Percentiles rank a stretch among this genome's conserved stretches.
Evolutionary conservation across 2,888 invertebrate genomes (phyloP).

Genomic region (Drosophila sordidula): DNA sequence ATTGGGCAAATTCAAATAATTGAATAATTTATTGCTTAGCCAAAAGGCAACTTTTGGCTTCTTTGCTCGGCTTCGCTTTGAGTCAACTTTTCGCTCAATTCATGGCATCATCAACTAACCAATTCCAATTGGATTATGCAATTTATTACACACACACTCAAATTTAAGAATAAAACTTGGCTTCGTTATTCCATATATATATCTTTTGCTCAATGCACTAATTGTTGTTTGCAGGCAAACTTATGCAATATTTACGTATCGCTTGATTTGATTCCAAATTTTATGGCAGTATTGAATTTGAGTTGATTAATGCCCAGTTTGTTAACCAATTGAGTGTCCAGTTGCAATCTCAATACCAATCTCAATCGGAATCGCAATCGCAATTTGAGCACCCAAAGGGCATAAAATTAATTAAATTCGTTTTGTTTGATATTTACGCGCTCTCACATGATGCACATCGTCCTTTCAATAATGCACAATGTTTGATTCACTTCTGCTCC

Average conservation of each 20-base stretch:
- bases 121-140: slow-evolving; percentile 41
- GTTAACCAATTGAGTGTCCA: slow-evolving; percentile 63
- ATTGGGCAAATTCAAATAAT: slow-evolving; percentile 67
- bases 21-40: slow-evolving; percentile 72
- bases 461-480: slow-evolving; percentile 66
- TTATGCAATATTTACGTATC: slow-evolving; percentile 60
- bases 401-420: slow-evolving; percentile 72
- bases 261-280: slow-evolving; percentile 57
- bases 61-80: slow-evolving; percentile 27
- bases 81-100: slow-evolving; percentile 31
- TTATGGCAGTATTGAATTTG: slow-evolving; percentile 34
- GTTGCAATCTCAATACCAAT: slow-evolving; percentile 1
- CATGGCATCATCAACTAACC: slow-evolving; percentile 18
- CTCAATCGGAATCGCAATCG: background rate
- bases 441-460: slow-evolving; percentile 31
- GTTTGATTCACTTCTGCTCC: slow-evolving; percentile 47
- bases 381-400: slow-evolving; percentile 26
- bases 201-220: slow-evolving; percentile 24
- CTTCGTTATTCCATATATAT: slow-evolving; percentile 3
- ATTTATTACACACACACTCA: slow-evolving; percentile 43
- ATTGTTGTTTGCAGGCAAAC: slow-evolving; percentile 30
- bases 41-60: slow-evolving; percentile 56
- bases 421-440: slow-evolving; percentile 61
- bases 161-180: background rate
- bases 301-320: slow-evolving; percentile 64